Base-by-base conservation (phyloP, 2,888 invertebrate genomes). In the Pachliopta kotzebuea region DNA sequence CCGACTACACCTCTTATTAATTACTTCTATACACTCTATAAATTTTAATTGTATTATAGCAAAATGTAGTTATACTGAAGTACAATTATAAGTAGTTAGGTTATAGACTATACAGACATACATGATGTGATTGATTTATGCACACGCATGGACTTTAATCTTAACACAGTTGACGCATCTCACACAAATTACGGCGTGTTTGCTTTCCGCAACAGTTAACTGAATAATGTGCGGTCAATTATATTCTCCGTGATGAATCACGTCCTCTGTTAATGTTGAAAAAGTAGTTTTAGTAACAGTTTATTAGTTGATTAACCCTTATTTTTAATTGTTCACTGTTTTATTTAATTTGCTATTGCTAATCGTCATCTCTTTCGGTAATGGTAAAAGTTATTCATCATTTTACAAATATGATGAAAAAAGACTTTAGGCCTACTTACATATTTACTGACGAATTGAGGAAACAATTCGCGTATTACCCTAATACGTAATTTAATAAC, bases 131-230 rank as follows among this genome's bases (percentile, higher is more conserved):
- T 52, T 54, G 45, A 57, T 57, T 57, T 24, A 57, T 57, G 45
- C 26, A 21, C n/a, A 23, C 18, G 45, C 57, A 49, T 26, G 45
- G 23, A 57, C 45, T 37, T 57, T 57, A 45, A 57, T 45, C 57
- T 45, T 45, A 45, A 57, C 42, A 21, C 57, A 57, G 45, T 54
- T 26, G 54, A 45, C 57, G 21, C 56, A 42, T 56, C 37, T 57
- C 57, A 26, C 42, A 57, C 57, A 45, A 57, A 45, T 57, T 57
- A 57, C 26, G 17, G 24, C 57, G 37, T 24, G 57, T 57, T 57
- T 57, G 45, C 45, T 18, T 57, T 45, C 26, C 57, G 45, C 45
- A 18, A 57, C 57, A n/a, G 57, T 57, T 57, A 24, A 57, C 57
- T 45, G 45, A 23, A 57, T 45, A 45, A 24, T 57, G 24, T 45